Evolutionary conservation across 2,113 vertebrate species (phyloP), one percentile per base, ranked within the genome.

Genomic region (Epinephelus lanceolatus): DNA sequence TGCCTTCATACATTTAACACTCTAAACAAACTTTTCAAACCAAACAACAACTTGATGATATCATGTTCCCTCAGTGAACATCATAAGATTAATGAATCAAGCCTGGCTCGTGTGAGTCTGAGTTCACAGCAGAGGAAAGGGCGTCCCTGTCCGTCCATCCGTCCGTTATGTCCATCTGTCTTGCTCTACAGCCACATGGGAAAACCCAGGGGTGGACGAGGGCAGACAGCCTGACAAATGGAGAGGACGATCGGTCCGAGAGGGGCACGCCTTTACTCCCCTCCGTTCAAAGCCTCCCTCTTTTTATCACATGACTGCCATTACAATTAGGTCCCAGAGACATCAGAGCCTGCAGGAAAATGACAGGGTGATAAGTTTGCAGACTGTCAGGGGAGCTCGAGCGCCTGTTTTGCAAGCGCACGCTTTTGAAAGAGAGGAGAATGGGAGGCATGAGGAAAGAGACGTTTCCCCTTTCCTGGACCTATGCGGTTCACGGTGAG

Each of bases 391-490:
- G 86, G 89, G 86, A 91, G 84, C 67, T 55, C 2, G 47, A 73
- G 76, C 6, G 75, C 49, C 73, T 88, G 84, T 90, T 91, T 90
- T 81, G 81, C 74, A 88, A 90, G 76, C 18, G 3, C 45, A 14
- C 66, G 83, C 78, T 88, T 92, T 90, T 87, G 68, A 85, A 89
- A 87, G 66, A 59, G 70, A 89, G 65, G 53, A 15, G 11, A 87
- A 71, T 89, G 53, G 13, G 78, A 88, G 82, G 67, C 74, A 71
- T 57, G 78, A 93, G 84, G 85, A 89, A 93, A 85, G 77, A 89
- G 86, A 91, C 76, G 13, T 81, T 93, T 92, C 71, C 89, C 85
- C 87, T 89, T 89, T 91, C 83, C 80, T 81, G 78, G 61, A 86
- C 82, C 79, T 25, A 23, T 4, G 2, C 5, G 21, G 93, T 91